Conservation (phyloP, 1,140 invertebrate species). For the Papilio polytes region DNA sequence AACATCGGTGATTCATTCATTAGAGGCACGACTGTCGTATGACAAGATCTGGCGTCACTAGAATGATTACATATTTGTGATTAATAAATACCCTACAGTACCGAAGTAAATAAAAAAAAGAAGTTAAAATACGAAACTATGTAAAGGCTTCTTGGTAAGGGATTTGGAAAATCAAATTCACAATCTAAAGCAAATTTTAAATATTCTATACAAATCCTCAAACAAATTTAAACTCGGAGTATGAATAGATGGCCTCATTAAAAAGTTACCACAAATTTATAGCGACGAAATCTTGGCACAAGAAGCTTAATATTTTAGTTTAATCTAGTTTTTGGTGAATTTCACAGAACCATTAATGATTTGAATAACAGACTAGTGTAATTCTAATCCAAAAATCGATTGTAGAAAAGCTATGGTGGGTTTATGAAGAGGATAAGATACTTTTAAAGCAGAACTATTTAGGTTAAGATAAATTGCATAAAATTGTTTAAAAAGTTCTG, state of each 20-base stretch:
- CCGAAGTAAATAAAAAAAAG: background rate
- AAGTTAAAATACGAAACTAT: background rate
- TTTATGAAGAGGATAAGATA: background rate
- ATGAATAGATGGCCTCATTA: conserved; percentile 7
- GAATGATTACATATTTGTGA: background rate
- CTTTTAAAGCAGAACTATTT: too few species aligned
- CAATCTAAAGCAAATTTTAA: background rate
- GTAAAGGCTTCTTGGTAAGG: background rate
- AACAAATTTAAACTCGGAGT: background rate
- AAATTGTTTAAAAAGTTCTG: background rate
- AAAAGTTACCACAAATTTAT: conserved; percentile 12
- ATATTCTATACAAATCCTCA: background rate
- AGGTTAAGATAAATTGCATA: background rate
- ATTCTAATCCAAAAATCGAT: background rate
- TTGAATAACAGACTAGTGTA: background rate
- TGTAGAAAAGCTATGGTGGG: background rate
- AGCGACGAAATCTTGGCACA: conserved; percentile 2
- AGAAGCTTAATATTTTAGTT: background rate
- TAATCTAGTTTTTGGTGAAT: conserved; percentile 1
- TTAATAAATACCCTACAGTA: background rate
- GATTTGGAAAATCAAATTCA: background rate
- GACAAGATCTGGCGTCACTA: background rate
- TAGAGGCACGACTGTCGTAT: conserved; percentile 11
- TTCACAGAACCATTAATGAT: background rate
- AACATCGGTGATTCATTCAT: conserved; percentile 39